Conservation (phyloP, 2,888 invertebrate genomes). For the Polietes domitor region DNA sequence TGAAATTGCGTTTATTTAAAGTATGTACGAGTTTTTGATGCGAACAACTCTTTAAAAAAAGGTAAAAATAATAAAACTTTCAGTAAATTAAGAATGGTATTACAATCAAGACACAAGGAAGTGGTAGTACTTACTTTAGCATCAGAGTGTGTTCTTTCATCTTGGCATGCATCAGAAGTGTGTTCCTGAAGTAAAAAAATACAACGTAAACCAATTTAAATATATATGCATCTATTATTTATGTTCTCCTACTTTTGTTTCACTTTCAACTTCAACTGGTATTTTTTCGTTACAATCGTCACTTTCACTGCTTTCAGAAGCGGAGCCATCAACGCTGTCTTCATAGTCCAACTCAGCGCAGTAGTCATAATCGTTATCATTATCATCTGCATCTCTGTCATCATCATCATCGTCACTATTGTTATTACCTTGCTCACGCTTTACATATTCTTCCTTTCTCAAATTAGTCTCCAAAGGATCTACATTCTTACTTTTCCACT, state of each 20-base stretch:
- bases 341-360: slow-evolving; percentile 20
- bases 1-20: too few relatives aligned
- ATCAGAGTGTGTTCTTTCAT: not conserved
- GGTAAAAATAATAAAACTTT: too few relatives aligned
- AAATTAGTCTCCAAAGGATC: slow-evolving; percentile 1
- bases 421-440: not conserved
- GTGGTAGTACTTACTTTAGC: not conserved
- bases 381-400: not conserved
- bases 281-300: not conserved
- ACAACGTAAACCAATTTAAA: not conserved
- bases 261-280: not conserved
- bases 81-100: too few relatives aligned
- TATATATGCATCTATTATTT: not conserved
- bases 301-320: not conserved
- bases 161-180: not conserved
- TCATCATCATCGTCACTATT: not conserved
- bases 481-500: not conserved
- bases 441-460: not conserved
- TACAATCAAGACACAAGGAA: too few relatives aligned
- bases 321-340: slow-evolving; percentile 2
- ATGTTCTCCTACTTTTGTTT: not conserved
- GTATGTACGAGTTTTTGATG: too few relatives aligned
- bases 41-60: too few relatives aligned
- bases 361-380: not conserved
- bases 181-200: not conserved